Evolutionary conservation across 2,797 vertebrate genomes (phyloP).

Genomic region (Tarsius wallacei): DNA sequence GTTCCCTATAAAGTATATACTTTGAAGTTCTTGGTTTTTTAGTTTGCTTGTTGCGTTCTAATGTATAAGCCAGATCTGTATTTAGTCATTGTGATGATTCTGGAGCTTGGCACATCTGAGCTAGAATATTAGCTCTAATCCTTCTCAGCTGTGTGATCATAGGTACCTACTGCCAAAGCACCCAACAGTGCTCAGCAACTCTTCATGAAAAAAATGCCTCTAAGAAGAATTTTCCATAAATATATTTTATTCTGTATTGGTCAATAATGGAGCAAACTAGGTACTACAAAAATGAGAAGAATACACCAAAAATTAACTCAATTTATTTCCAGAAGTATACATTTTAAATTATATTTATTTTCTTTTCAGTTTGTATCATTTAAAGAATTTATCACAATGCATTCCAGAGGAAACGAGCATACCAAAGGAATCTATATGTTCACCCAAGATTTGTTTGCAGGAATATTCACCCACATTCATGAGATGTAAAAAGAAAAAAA

Average conservation of each 20-base stretch:
- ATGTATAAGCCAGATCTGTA: not conserved
- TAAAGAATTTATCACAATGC: not conserved
- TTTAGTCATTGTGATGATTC: not conserved
- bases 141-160: constrained; percentile 6
- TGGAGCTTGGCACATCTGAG: not conserved
- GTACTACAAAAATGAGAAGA: constrained; percentile 25
- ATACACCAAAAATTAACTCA: constrained; percentile 42
- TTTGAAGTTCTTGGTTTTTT: not conserved
- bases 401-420: constrained; percentile 5
- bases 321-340: not conserved
- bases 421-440: constrained; percentile 41
- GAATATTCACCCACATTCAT: constrained; percentile 32
- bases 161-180: not conserved
- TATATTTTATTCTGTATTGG: constrained; percentile 33
- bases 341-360: constrained; percentile 53
- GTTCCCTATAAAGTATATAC: not conserved
- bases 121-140: constrained; percentile 26
- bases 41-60: constrained; percentile 34
- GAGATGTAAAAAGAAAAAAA: constrained; percentile 47
- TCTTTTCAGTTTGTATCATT: constrained; percentile 19
- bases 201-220: not conserved
- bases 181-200: not conserved
- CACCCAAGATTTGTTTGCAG: not conserved
- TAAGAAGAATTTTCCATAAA: constrained; percentile 52
- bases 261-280: constrained; percentile 24